Conservation (phyloP, 2,888 invertebrate genomes). For the Leptinotarsa juncta region DNA sequence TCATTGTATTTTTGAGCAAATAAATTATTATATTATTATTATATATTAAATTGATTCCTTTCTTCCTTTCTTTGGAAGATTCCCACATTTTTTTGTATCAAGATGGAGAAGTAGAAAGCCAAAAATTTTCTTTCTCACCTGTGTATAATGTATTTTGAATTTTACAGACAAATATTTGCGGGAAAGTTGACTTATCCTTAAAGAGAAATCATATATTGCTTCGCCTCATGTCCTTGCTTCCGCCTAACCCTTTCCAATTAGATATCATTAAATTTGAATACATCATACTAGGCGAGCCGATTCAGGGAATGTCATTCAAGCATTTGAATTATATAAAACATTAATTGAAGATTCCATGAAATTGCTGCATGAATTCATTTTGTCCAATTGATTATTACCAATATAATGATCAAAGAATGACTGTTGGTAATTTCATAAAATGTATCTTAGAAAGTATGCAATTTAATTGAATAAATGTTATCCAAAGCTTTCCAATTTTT, state of each 20-base stretch:
- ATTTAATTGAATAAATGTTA: no score
- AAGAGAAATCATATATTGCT: neutral
- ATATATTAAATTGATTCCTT: no score
- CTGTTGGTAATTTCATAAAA: neutral
- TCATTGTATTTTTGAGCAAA: no score
- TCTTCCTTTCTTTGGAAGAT: no score
- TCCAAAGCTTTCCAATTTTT: no score
- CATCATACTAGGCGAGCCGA: neutral
- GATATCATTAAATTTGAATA: constrained; percentile 4
- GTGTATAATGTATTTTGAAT: no score
- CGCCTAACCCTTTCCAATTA: constrained; percentile 7
- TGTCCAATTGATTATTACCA: neutral
- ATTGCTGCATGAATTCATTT: neutral
- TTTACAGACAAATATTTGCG: neutral
- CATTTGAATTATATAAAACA: neutral
- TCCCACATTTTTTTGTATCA: no score
- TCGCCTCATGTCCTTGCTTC: constrained; percentile 5
- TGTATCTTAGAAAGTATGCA: no score
- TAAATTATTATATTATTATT: no score
- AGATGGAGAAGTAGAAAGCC: no score
- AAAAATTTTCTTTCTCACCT: no score
- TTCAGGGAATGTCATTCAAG: neutral
- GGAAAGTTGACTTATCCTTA: neutral
- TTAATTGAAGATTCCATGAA: neutral
- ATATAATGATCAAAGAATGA: neutral